A percentile compares a stretch with the other conserved stretches of the same genome.
phyloP scores from a whole-genome alignment of 2,113 vertebrate species.

The Narcine bancroftii region DNA sequence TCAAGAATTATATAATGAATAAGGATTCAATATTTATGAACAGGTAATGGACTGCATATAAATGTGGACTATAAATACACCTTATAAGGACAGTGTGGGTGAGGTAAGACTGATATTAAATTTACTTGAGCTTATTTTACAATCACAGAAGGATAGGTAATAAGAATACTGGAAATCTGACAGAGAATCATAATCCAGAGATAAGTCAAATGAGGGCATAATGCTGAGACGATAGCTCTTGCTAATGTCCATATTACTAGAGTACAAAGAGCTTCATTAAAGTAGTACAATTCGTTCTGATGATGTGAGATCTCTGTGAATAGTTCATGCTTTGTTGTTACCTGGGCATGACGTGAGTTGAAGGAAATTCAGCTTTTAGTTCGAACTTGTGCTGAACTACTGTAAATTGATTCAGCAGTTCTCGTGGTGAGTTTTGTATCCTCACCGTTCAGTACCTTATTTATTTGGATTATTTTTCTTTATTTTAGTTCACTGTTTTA shows the following conservation, averaged over 20 bases:
- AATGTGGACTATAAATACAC: not conserved
- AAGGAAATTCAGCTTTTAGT: too few species aligned
- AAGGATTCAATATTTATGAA: conserved; percentile 5
- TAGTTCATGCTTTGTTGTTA: too few species aligned
- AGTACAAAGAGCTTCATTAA: not conserved
- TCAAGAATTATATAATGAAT: not conserved
- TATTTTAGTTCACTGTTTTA: too few species aligned
- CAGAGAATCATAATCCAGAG: not conserved
- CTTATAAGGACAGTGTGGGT: not conserved
- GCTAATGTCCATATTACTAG: not conserved
- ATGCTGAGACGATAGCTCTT: not conserved
- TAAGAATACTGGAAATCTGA: not conserved
- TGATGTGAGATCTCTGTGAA: too few species aligned
- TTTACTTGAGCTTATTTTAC: not conserved
- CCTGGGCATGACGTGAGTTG: too few species aligned
- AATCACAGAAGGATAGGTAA: not conserved
- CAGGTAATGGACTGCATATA: not conserved
- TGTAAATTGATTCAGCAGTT: too few species aligned
- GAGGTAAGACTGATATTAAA: not conserved
- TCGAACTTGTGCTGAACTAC: too few species aligned
- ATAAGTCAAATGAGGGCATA: not conserved
- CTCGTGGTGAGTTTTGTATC: too few species aligned
- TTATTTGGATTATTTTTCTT: too few species aligned
- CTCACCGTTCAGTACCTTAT: too few species aligned
- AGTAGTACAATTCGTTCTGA: too few species aligned